A percentile compares a stretch with the other conserved stretches of the same genome.
Conservation (phyloP, 2,797 vertebrate species). For the Pteronotus mesoamericanus region DNA sequence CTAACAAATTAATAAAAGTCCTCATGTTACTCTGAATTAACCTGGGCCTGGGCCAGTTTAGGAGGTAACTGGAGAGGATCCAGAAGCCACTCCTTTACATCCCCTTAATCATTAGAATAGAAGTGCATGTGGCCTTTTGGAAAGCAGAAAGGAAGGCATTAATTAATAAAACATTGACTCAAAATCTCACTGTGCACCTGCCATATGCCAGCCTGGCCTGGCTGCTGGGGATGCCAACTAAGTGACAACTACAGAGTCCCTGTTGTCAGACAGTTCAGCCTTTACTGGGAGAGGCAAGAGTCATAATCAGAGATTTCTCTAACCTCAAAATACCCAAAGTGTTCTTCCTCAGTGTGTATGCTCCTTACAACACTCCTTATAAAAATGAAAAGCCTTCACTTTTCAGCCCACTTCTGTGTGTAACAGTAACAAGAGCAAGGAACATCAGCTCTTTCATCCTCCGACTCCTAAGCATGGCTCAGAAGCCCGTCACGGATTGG, state of each 20-base stretch:
- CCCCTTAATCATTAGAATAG: background rate
- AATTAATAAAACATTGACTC: background rate
- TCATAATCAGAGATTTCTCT: background rate
- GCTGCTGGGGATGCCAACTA: background rate
- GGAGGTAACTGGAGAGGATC: background rate
- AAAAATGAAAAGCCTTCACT: too few relatives aligned
- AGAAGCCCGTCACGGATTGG: background rate
- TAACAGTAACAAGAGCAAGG: background rate
- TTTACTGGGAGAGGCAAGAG: background rate
- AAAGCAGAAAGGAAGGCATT: slow-evolving; percentile 13
- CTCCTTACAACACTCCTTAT: background rate
- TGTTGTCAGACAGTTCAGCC: background rate
- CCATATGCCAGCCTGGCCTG: background rate
- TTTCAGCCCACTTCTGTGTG: background rate
- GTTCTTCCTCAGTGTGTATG: background rate
- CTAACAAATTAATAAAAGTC: background rate
- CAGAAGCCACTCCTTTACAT: background rate
- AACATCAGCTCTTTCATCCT: background rate
- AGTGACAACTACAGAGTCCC: background rate
- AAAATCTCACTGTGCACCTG: background rate
- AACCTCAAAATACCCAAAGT: background rate
- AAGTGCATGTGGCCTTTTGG: background rate
- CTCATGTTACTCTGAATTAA: background rate
- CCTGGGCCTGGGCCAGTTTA: background rate
- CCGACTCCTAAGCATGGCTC: background rate